These are phyloP conservation scores for Pectinophora gossypiella DNA, from an alignment of 1,140 invertebrate genomes.

Conservation along the genomic window DNA sequence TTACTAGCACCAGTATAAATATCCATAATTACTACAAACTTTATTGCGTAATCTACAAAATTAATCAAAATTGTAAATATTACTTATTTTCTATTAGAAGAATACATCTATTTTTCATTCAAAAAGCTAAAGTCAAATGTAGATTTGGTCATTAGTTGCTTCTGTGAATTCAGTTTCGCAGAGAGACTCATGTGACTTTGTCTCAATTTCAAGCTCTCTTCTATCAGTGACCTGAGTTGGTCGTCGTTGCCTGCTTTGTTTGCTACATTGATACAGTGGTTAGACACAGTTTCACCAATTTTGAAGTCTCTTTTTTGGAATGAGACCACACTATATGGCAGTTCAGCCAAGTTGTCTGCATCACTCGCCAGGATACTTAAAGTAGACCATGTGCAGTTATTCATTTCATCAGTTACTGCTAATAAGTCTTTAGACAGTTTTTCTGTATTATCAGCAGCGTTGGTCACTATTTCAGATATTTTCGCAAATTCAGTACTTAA, in stretches of 20 bases:
- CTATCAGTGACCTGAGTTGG: slow-evolving; percentile 46
- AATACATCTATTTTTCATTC: slow-evolving; percentile 26
- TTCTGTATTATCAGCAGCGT: slow-evolving; percentile 52
- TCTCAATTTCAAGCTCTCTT: slow-evolving; percentile 58
- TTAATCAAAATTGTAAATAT: too few species aligned
- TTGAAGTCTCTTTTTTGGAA: slow-evolving; percentile 62
- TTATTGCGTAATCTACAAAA: too few species aligned
- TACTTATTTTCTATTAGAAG: too few species aligned
- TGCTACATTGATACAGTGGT: slow-evolving; percentile 32
- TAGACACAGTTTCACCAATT: slow-evolving; percentile 51
- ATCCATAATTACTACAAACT: too few species aligned
- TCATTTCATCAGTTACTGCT: slow-evolving; percentile 36
- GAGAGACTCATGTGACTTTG: slow-evolving; percentile 42
- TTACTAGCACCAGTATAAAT: too few species aligned
- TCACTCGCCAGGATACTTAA: slow-evolving; percentile 46
- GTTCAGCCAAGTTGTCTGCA: slow-evolving; percentile 40
- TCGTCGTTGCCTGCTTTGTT: slow-evolving; percentile 36
- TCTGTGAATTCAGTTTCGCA: slow-evolving; percentile 49
- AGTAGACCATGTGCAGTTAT: slow-evolving; percentile 57
- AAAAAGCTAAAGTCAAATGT: slow-evolving; percentile 58
- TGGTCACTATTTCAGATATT: slow-evolving; percentile 52
- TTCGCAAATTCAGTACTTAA: slow-evolving; percentile 58
- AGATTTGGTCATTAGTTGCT: slow-evolving; percentile 38
- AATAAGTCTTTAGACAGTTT: slow-evolving; percentile 39
- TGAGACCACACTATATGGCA: slow-evolving; percentile 62